Percentiles rank a stretch among this genome's conserved stretches.
phyloP scores from a whole-genome alignment of 2,113 vertebrate genomes.

The Otis tarda region DNA sequence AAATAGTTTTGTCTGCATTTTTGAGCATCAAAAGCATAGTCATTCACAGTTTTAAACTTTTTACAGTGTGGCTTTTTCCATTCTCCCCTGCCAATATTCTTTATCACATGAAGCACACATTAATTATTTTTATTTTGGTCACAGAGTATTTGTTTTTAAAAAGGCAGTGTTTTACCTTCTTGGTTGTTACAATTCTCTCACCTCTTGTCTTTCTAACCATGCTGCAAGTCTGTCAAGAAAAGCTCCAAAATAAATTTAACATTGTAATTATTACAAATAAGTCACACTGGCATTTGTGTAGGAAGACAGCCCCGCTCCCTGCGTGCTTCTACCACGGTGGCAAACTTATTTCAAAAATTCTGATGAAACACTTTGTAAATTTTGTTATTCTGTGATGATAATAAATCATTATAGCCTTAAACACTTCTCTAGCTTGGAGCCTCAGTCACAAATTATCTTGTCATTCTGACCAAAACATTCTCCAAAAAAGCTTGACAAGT shows the following conservation, averaged over 20 bases:
- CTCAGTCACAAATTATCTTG: conserved; percentile 89
- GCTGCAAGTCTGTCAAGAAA: conserved; percentile 67
- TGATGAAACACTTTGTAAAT: conserved; percentile 85
- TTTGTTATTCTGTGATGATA: conserved; percentile 89
- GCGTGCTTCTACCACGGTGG: conserved; percentile 73
- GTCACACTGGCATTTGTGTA: conserved; percentile 59
- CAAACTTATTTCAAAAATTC: conserved; percentile 81
- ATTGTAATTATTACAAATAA: conserved; percentile 60
- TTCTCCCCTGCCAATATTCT: conserved; percentile 55
- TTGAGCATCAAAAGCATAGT: conserved; percentile 58
- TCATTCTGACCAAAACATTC: conserved; percentile 90
- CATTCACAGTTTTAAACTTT: conserved; percentile 63
- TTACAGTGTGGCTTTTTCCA: conserved; percentile 57
- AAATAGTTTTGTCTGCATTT: conserved; percentile 59
- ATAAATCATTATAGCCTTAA: conserved; percentile 91
- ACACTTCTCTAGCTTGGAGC: conserved; percentile 85
- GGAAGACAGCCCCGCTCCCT: conserved; percentile 17
- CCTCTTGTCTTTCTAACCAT: conserved; percentile 46
- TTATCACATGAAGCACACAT: neutral
- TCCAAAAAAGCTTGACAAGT: conserved; percentile 88
- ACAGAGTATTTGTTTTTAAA: neutral
- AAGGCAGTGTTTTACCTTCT: conserved; percentile 52
- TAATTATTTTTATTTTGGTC: neutral
- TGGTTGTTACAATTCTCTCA: conserved; percentile 33
- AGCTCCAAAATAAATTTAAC: conserved; percentile 72